Base-by-base conservation (phyloP, 2,888 invertebrate genomes). In the Branchipolynoe longqiensis region DNA sequence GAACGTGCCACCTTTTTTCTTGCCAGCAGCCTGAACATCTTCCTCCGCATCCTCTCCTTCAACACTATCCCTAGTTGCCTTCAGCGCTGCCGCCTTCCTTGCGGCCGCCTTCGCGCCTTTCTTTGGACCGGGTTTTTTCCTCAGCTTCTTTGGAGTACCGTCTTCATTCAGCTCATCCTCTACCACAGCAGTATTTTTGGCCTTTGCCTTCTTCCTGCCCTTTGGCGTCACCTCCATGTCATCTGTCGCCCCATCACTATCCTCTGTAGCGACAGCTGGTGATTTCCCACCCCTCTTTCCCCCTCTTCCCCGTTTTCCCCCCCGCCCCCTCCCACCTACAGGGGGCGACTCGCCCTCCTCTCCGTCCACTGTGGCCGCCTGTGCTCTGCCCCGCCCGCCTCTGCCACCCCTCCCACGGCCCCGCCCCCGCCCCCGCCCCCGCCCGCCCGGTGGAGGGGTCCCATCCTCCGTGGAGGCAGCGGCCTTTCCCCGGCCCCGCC, bases 341-440 rank as follows among this genome's bases (percentile, higher is more conserved):
- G 38, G 25, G 4, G 38, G 28, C 22, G 78, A n/a, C 41, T 58
- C 18, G 31, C 69, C 40, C 62, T 69, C 31, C 31, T 56, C 33
- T 73, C 48, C 0, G 40, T 22, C 41, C 12, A 25, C n/a, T n/a
- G n/a, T n/a, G n/a, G n/a, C 54, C 62, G 54, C 58, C 73, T 88
- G 86, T 82, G 84, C 83, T 62, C 83, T 85, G 12, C 82, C 38
- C 85, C 83, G n/a, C 78, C 58, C 41, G 74, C 85, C 36, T 64
- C 69, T 3, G 58, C 74, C 18, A 86, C 85, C 41, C 85, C 81
- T 14, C 83, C 87, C 12, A n/a, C n/a, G n/a, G n/a, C n/a, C n/a
- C n/a, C n/a, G n/a, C n/a, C n/a, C n/a, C 81, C 78, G 8, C 28
- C 85, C 33, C 6, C 69, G 33, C 84, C 48, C 40, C 41, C 4